Evolutionary conservation across 2,797 vertebrate species (phyloP).

Genomic region (Pygocentrus nattereri): DNA sequence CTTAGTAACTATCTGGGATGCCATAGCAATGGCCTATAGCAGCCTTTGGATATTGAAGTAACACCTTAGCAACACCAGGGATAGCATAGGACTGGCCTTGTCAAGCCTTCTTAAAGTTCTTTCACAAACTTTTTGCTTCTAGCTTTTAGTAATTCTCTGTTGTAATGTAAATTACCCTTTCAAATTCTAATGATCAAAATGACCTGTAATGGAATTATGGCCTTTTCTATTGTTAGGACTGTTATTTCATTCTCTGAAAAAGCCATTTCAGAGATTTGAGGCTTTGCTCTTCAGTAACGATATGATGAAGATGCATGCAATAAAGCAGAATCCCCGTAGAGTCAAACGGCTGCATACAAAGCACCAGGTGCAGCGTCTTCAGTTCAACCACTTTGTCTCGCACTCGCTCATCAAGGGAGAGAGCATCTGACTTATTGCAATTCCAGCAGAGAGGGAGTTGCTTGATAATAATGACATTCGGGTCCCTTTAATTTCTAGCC

Average conservation of each 20-base stretch:
- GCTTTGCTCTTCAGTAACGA: neutral
- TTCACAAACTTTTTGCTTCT: too few species aligned
- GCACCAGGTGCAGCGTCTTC: neutral
- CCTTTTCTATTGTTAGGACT: neutral
- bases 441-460: conserved; percentile 13
- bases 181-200: too few species aligned
- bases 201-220: too few species aligned
- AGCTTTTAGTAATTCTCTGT: too few species aligned
- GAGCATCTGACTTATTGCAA: neutral
- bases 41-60: too few species aligned
- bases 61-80: too few species aligned
- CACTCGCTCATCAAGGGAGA: neutral
- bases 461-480: neutral
- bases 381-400: neutral
- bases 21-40: too few species aligned
- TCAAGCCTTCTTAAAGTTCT: too few species aligned
- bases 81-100: too few species aligned
- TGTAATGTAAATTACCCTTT: too few species aligned
- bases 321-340: neutral
- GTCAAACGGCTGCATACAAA: neutral
- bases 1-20: too few species aligned
- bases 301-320: neutral
- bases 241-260: neutral
- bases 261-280: neutral
- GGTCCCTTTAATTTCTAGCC: conserved; percentile 14